Base-by-base conservation (phyloP, 1,140 invertebrate species). In the Papilio dardanus region DNA sequence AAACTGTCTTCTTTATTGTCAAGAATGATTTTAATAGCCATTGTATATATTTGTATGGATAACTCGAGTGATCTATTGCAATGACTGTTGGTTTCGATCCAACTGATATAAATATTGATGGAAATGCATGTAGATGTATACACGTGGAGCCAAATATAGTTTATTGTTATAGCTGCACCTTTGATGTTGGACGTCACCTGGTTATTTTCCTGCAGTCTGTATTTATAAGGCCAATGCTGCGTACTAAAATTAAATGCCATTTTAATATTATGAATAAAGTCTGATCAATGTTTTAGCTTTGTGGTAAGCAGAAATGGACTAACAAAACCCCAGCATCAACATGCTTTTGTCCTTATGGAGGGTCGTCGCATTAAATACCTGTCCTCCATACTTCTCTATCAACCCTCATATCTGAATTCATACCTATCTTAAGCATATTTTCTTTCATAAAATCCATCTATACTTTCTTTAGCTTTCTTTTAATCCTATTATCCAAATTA, bases 81-180 rank as follows among this genome's bases (percentile, higher is more conserved):
- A 24, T 62, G 24, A 21, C 62, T 74, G 30, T 83, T 83, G 81
- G 79, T 77, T 75, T 69, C 62, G 65, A 66, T 80, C 81, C 81
- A 83, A 83, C 28, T 81, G 77, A 75, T 76, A 78, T 79, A 82
- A 82, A 83, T 79, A 28, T 28, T 54, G 50, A 21, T 54, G 19
- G n/a, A 54, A 62, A 62, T 62, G 54, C 24, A 62, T 62, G 14
- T 62, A 62, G 30, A 24, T 54, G 50, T 62, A 28, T 28, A 62
- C 54, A 62, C 54, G 24, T 62, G 54, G 54, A 62, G 24, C 54
- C 54, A 62, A 62, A 62, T 62, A 28, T 10, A 62, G 54, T 62
- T 62, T 62, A 62, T 62, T 62, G 54, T 62, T 62, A 62, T 62
- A 54, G 50, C 19, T 54, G 19, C 46, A 50, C 19, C 12, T 62